phyloP scores from a whole-genome alignment of 2,113 vertebrate genomes.

The Naja naja region DNA sequence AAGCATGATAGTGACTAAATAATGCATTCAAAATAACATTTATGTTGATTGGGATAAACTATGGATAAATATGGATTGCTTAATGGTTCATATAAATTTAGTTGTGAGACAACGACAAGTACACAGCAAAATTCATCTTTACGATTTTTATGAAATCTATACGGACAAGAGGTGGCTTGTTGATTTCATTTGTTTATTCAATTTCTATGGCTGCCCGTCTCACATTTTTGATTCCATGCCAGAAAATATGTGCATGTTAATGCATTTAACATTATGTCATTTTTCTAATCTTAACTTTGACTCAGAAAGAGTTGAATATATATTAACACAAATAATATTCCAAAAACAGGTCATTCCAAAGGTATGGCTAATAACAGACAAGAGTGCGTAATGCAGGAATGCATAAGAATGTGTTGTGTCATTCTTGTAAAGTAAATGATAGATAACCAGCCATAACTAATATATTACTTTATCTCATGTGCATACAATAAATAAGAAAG shows the following conservation, averaged over 20 bases:
- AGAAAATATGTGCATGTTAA: background rate
- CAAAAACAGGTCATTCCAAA: background rate
- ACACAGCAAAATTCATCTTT: background rate
- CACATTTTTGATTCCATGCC: background rate
- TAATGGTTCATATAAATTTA: background rate
- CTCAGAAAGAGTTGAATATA: background rate
- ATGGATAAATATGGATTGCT: background rate
- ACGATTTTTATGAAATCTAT: background rate
- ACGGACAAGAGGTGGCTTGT: background rate
- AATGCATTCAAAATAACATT: slow-evolving; percentile 6
- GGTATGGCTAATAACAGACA: background rate
- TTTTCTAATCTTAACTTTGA: background rate
- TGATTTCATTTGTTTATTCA: background rate
- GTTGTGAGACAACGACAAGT: background rate
- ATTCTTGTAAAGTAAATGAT: no score
- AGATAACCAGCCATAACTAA: accelerated
- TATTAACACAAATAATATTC: background rate
- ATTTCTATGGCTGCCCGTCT: background rate
- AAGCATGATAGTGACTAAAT: background rate
- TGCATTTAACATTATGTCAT: background rate
- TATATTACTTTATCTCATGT: background rate
- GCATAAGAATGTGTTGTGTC: background rate
- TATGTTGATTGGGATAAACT: slow-evolving; percentile 6
- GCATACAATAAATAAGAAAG: accelerated
- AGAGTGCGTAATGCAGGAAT: background rate